These are phyloP conservation scores for Sula dactylatra DNA, from an alignment of 2,113 vertebrate species.

Conservation along the genomic window DNA sequence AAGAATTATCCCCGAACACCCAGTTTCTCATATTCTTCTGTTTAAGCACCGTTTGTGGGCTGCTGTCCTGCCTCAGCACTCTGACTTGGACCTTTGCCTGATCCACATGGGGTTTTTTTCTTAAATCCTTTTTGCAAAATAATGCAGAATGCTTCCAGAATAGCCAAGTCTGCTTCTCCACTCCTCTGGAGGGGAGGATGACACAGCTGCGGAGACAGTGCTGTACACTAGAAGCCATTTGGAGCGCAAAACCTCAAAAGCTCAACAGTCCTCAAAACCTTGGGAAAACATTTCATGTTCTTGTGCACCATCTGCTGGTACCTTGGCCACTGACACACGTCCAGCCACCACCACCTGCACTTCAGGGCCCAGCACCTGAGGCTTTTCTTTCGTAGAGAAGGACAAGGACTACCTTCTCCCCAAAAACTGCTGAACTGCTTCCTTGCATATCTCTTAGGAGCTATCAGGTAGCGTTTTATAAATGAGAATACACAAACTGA, in stretches of 20 bases:
- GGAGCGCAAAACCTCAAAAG: neutral
- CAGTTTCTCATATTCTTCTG: neutral
- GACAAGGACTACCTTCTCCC: neutral
- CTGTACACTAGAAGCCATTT: neutral
- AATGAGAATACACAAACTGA: neutral
- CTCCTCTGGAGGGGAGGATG: neutral
- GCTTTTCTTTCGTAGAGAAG: neutral
- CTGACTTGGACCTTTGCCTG: neutral
- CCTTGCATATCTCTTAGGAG: accelerated
- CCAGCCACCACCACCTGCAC: neutral
- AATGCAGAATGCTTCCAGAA: neutral
- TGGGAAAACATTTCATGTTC: neutral
- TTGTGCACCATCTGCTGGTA: constrained; percentile 49
- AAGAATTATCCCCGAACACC: neutral
- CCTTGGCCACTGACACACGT: neutral
- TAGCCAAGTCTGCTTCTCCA: accelerated
- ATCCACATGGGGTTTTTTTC: neutral
- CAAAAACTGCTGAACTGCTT: neutral
- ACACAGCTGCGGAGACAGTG: neutral
- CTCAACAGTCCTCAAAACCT: neutral
- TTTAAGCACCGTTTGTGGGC: accelerated
- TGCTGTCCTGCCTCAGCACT: neutral
- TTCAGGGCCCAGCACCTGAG: neutral
- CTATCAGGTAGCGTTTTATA: neutral
- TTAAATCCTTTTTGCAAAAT: neutral